These are phyloP conservation scores for Leucoraja ocellata DNA, from an alignment of 2,797 vertebrate genomes.

Conservation along the genomic window DNA sequence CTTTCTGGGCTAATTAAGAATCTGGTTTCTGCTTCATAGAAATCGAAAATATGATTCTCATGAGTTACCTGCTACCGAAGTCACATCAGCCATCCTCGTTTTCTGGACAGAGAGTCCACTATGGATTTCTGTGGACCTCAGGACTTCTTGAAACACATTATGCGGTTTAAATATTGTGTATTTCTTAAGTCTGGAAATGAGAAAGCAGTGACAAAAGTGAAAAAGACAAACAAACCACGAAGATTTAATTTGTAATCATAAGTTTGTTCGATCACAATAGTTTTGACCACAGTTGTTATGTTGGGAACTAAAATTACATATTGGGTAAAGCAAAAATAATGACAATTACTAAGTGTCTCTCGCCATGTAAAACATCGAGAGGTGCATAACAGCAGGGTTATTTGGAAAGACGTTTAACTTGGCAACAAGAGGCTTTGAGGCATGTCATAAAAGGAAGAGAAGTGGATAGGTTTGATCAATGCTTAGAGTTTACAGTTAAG, in stretches of 20 bases:
- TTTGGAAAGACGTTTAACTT: background rate
- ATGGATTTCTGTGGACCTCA: background rate
- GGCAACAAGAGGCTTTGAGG: background rate
- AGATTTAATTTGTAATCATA: background rate
- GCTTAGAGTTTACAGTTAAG: background rate
- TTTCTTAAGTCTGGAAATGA: constrained; percentile 56
- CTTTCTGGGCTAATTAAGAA: background rate
- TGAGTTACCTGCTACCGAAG: background rate
- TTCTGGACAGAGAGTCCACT: background rate
- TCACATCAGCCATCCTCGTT: background rate
- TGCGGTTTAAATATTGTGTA: constrained; percentile 64
- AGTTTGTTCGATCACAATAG: background rate
- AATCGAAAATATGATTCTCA: background rate
- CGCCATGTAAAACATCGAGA: too few species aligned
- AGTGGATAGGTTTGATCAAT: background rate
- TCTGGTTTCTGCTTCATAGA: background rate
- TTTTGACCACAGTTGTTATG: background rate
- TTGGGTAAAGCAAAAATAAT: background rate
- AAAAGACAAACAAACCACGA: background rate
- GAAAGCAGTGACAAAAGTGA: background rate
- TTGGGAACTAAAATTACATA: background rate
- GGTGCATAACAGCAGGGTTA: background rate
- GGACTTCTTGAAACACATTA: constrained; percentile 54
- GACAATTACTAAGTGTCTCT: background rate
- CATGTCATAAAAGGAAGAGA: background rate